phyloP scores from a whole-genome alignment of 2,888 invertebrate genomes.

The Ypsolopha sequella region DNA sequence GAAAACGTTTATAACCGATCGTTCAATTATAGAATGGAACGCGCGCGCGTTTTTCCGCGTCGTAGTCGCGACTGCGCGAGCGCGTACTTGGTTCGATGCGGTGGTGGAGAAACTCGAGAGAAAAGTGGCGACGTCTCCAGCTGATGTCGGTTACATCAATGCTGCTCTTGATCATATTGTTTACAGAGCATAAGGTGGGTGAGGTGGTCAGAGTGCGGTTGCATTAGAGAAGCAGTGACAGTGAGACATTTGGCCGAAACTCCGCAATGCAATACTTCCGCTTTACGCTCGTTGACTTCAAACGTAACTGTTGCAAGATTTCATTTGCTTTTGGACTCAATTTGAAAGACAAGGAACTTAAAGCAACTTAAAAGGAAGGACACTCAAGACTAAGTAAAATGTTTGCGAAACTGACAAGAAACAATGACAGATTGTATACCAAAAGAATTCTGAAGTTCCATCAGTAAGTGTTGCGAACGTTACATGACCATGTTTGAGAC shows the following conservation, averaged over 20 bases:
- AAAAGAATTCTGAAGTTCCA: no score
- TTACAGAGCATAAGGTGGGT: conserved; percentile 8
- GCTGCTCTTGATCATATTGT: conserved; percentile 18
- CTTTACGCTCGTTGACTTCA: conserved; percentile 21
- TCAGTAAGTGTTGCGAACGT: no score
- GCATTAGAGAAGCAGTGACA: neutral
- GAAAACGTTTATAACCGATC: neutral
- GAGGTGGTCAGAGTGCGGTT: neutral
- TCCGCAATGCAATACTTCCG: conserved; percentile 26
- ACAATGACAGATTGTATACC: no score
- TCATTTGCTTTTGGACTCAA: neutral
- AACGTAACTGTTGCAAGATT: neutral
- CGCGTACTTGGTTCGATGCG: conserved; percentile 15
- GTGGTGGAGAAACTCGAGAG: conserved; percentile 55
- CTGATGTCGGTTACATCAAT: conserved; percentile 56
- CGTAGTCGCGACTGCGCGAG: conserved; percentile 41
- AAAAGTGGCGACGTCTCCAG: conserved; percentile 48
- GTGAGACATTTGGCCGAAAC: conserved; percentile 4
- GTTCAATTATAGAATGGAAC: conserved; percentile 13
- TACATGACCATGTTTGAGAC: no score
- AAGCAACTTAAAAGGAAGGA: no score
- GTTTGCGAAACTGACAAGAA: no score
- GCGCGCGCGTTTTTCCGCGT: conserved; percentile 37
- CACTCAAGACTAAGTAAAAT: no score
- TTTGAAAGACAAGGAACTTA: no score